Evolutionary conservation across 1,140 invertebrate species (phyloP).

Genomic region (Drosophila orosa): DNA sequence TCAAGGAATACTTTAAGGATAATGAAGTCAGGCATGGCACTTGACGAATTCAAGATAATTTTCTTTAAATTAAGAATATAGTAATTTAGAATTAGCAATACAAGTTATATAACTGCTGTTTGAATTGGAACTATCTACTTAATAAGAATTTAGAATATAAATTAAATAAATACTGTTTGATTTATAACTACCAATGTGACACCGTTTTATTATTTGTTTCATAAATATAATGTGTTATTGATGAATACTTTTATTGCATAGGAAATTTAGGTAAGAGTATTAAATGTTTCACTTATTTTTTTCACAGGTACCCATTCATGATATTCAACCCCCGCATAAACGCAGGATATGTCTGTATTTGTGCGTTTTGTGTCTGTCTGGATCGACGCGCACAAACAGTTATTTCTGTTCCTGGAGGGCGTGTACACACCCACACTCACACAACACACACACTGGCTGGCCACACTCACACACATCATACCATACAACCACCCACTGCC

Average conservation of each 20-base stretch:
- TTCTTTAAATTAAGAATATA: not conserved
- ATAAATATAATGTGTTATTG: too few species aligned
- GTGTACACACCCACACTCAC: conserved; percentile 39
- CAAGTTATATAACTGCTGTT: too few species aligned
- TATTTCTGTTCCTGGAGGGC: conserved; percentile 55
- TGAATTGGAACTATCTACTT: too few species aligned
- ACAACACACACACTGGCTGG: conserved; percentile 3
- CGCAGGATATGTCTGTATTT: not conserved
- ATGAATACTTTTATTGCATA: too few species aligned
- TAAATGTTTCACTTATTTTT: not conserved
- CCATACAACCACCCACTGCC: conserved; percentile 9
- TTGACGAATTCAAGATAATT: not conserved
- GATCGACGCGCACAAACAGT: conserved; percentile 65
- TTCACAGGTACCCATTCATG: not conserved
- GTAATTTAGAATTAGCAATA: not conserved
- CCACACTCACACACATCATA: conserved; percentile 32
- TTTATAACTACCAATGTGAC: too few species aligned
- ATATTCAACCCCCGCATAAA: not conserved
- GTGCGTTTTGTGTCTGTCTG: conserved; percentile 41
- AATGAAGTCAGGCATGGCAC: not conserved
- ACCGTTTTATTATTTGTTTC: too few species aligned
- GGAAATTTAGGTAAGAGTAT: too few species aligned
- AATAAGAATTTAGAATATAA: too few species aligned
- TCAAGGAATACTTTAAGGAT: not conserved
- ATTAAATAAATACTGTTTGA: too few species aligned